Evolutionary conservation across 2,888 invertebrate species (phyloP), one percentile per base, ranked within the genome.

Genomic region (Meteorus colon): DNA sequence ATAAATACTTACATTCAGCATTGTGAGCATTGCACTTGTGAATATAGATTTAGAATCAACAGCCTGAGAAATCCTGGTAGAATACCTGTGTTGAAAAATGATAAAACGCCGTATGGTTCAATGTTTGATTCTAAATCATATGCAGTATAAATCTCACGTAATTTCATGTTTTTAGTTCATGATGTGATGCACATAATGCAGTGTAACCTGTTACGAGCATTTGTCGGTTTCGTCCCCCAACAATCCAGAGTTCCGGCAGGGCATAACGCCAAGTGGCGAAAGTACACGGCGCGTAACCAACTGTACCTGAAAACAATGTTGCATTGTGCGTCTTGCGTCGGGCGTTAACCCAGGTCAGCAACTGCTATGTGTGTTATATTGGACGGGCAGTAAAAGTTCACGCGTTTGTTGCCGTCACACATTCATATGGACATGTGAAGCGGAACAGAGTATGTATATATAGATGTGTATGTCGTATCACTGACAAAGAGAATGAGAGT

Each of bases 301-400:
- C 71, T 67, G 76, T 77, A 75, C 79, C 78, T 72, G 67, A 80
- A 83, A 83, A 86, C 83, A 86, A 85, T 82, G 84, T 85, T 83
- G 82, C 83, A 83, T 85, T 83, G 86, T 84, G 80, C 81, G 78
- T 81, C 79, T 76, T 77, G 81, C 72, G 80, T 80, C 82, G 85
- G 86, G 82, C 85, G 84, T 86, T 86, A 86, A 86, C 86, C 86
- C 83, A 86, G 86, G 86, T 86, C 86, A 85, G 86, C 82, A 84
- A 85, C 84, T 83, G 82, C 48, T n/a, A 5, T 55, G 55, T 55
- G n/a, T 55, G 19, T 55, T 55, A 19, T 19, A 19, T 82, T 77
- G 80, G 80, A 76, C 77, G 76, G 68, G 67, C 78, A 27, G 74
- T 63, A 73, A 72, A 74, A 62, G 76, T 76, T 67, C 65, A 63